phyloP scores from a whole-genome alignment of 2,888 invertebrate species.

The Lithophane ornitopus region DNA sequence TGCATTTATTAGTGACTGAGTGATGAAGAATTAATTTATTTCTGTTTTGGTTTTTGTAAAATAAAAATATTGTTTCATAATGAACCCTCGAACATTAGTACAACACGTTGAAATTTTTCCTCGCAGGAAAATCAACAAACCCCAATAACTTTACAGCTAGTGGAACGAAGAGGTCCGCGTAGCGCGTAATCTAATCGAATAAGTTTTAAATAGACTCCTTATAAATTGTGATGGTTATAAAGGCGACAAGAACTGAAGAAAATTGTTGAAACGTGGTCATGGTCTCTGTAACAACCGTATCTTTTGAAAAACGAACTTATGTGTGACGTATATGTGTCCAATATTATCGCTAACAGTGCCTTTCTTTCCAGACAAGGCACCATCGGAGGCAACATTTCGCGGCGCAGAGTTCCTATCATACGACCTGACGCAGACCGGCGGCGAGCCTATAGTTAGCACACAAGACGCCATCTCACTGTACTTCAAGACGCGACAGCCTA shows the following conservation, averaged over 20 bases:
- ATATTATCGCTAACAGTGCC: conserved; percentile 16
- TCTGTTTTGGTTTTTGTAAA: background rate
- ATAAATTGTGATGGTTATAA: background rate
- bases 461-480: conserved; percentile 97
- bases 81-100: background rate
- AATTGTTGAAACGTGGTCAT: background rate
- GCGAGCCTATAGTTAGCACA: conserved; percentile 96
- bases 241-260: background rate
- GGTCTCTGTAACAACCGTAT: background rate
- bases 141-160: conserved; percentile 5
- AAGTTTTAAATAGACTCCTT: background rate
- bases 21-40: too few species aligned
- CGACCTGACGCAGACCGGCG: conserved; percentile 96
- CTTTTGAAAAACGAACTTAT: background rate
- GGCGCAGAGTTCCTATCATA: conserved; percentile 98
- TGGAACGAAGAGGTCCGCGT: background rate
- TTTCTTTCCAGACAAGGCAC: conserved; percentile 95
- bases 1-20: background rate
- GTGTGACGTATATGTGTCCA: background rate
- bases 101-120: background rate
- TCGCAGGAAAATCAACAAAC: background rate
- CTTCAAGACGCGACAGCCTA: conserved; percentile 97
- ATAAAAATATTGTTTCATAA: background rate
- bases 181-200: background rate
- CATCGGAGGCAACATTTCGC: conserved; percentile 97